Evolutionary conservation across 2,113 vertebrate species (phyloP).

Genomic region (Bufo bufo): DNA sequence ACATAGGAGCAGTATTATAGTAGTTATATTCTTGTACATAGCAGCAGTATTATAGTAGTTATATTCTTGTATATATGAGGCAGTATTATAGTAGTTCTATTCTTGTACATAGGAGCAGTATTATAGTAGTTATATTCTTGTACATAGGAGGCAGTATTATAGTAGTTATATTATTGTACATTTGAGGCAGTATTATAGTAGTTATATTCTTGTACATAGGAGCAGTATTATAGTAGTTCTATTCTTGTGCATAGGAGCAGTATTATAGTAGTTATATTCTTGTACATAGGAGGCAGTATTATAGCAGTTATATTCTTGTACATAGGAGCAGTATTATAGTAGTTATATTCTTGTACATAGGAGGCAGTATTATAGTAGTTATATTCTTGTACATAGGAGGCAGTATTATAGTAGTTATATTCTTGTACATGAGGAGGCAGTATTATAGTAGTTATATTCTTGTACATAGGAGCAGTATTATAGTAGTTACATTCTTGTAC

Average conservation of each 20-base stretch:
- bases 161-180: conserved; percentile 4
- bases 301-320: background rate
- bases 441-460: no score
- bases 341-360: background rate
- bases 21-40: conserved; percentile 18
- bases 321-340: background rate
- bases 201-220: no score
- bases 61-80: conserved; percentile 3
- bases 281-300: background rate
- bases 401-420: conserved; percentile 16
- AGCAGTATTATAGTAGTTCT: background rate
- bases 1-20: conserved; percentile 7
- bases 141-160: conserved; percentile 6
- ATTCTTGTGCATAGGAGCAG: background rate
- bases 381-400: background rate
- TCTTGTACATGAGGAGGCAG: background rate
- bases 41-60: conserved; percentile 8
- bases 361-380: background rate
- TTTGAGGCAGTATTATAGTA: background rate
- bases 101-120: background rate
- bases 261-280: conserved; percentile 2
- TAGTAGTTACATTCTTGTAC: no score
- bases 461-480: no score
- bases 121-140: conserved; percentile 16
- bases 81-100: conserved; percentile 19